Conservation (phyloP, 2,797 vertebrate species). For the Neostethus bicornis region DNA sequence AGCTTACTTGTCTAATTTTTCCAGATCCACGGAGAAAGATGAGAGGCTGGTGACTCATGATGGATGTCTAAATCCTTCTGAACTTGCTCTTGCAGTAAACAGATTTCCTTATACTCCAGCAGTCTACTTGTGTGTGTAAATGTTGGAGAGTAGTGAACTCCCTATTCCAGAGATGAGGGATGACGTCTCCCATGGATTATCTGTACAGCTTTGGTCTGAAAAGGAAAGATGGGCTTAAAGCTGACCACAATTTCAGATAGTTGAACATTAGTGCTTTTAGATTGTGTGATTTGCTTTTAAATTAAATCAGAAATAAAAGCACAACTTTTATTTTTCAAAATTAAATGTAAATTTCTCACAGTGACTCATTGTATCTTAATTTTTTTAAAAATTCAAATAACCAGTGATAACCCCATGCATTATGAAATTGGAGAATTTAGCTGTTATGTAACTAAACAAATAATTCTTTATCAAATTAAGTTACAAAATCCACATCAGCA, state of each 20-base stretch:
- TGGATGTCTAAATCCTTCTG: not conserved
- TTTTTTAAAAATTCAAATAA: too few species aligned
- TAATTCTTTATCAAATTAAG: constrained; percentile 7
- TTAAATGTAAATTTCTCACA: too few species aligned
- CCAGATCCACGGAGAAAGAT: constrained; percentile 79
- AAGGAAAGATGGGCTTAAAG: constrained; percentile 62
- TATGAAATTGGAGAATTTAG: too few species aligned
- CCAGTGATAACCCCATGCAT: too few species aligned
- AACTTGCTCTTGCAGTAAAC: constrained; percentile 4
- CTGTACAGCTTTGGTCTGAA: constrained; percentile 63
- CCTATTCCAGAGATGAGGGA: constrained; percentile 44
- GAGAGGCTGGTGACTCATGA: constrained; percentile 76
- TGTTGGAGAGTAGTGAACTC: constrained; percentile 41
- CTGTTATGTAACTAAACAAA: constrained; percentile 28
- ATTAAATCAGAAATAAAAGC: not conserved
- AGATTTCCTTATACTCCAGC: not conserved
- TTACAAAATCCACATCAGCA: not conserved
- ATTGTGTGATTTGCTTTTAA: not conserved
- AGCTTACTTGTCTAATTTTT: constrained; percentile 70
- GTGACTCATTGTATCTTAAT: too few species aligned
- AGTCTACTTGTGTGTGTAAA: constrained; percentile 22
- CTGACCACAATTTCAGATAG: constrained; percentile 31
- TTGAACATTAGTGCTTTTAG: constrained; percentile 3
- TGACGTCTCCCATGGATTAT: constrained; percentile 73
- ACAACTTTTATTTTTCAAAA: too few species aligned